Base-by-base conservation (phyloP, 2,888 invertebrate species). In the Drosophila mimica region DNA sequence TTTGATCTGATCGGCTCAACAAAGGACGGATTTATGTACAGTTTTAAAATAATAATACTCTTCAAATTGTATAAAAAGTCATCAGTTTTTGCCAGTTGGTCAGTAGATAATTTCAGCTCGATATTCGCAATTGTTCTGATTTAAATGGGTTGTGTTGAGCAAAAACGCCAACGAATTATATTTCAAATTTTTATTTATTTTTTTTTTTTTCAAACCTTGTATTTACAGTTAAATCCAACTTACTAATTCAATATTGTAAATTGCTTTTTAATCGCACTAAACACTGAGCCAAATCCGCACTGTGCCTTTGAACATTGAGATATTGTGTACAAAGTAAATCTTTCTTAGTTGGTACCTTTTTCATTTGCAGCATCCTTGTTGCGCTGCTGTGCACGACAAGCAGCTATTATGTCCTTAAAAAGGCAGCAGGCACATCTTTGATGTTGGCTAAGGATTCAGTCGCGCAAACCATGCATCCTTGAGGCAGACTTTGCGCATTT, bases 331-430 rank as follows among this genome's bases (percentile, higher is more conserved):
- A 38, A 61, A 66, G 49, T 59, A 17, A 43, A 31, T 43, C 34
- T 38, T 48, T 38, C 60, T 71, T 56, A 31, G 68, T 46, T 30
- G 52, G 33, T 17, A 9, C 33, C 28, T 65, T 28, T 33, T 28
- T 40, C 17, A n/a, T 43, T 53, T 57, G 38, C n/a, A 28, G 63
- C 61, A 57, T 58, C 66, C 74, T 73, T 77, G 70, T 57, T 54
- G 61, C 74, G 68, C 70, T 70, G 54, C 36, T 56, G 54, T 66
- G 71, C 38, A 52, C 30, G 28, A 48, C 54, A 70, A 72, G 70
- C 75, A 65, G 74, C 69, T 70, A 89, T 89, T 79, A 89, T 59
- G 73, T 36, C 64, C 72, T 87, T 81, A 88, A 74, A 46, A 72
- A 72, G 57, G 62, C 81, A 72, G 77, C 58, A 64, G 75, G 40